Evolutionary conservation across 2,113 vertebrate species (phyloP), one percentile per base, ranked within the genome.

Genomic region (Gambusia holbrooki): DNA sequence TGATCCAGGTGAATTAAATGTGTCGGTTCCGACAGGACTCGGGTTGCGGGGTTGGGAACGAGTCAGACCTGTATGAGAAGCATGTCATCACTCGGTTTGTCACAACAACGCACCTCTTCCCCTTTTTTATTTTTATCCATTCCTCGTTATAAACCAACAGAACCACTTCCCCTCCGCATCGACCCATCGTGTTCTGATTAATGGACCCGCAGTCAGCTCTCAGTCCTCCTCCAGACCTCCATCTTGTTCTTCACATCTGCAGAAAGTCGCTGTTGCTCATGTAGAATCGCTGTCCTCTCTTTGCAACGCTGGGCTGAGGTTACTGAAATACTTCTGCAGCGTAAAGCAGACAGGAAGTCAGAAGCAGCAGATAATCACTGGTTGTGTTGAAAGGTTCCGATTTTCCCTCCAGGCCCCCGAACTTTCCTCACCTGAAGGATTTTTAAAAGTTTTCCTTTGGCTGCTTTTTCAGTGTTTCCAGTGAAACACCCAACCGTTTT

Each of bases 151-250:
- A 62, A 73, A 29, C 30, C 3, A 28, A 19, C 45, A 17, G 14
- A 54, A 72, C 66, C 45, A 86, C 84, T 88, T 88, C 87, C 87
- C 22, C 7, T 80, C 37, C 22, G 32, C 10, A 58, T n/a, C 61
- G 15, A 35, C 33, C 33, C 33, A 8, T 35, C 1, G 33, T 11
- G 35, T 37, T 37, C 35, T 12, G 35, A 3, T 37, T 11, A 11
- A 11, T 37, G 35, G 35, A 37, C 10, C 35, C 2, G 2, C 35
- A 37, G 35, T 12, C 35, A 33, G 32, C 32, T 33, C 22, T 25
- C 35, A 48, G 17, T 45, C 42, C 42, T 45, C 15, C 15, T 15
- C 14, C 45, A 19, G 17, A 27, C 30, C 65, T 27, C 65, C 37
- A 66, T 66, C 35, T 61, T 30, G 67, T 33, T 58, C 48, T 30